Base-by-base conservation (phyloP, 2,888 invertebrate genomes). In the Strigamia maritima region DNA sequence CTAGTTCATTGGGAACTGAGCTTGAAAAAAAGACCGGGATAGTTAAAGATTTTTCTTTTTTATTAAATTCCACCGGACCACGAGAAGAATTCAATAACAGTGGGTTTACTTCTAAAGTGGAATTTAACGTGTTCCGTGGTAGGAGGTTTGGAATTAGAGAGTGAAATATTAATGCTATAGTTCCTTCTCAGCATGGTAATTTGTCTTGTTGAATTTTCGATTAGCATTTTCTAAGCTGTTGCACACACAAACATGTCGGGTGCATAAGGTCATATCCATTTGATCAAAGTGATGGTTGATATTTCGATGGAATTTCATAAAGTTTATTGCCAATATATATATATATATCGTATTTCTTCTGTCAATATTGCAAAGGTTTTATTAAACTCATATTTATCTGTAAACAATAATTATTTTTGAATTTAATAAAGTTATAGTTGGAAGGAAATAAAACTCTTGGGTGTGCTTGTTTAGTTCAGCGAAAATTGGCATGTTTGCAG, bases 171-270 rank as follows among this genome's bases (percentile, higher is more conserved):
- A 70, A 26, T 60, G 60, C 22, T 22, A 49, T 49, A 49, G n/a
- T 22, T 24, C 6, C 19, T 12, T 24, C 19, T 60, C 22, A 22
- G 19, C 10, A 8, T 6, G 19, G 22, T 60, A 60, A 60, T 60
- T 60, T 60, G 70, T 70, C 70, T 70, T 70, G 60, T 24, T 70
- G 28, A 70, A 12, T 70, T 70, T 70, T 70, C 28, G 26, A 26
- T 70, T 70, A n/a, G 70, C 28, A 70, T 70, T 70, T 24, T 70
- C 70, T 70, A 70, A 70, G 70, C 70, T 70, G 12, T 70, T 70
- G 28, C 70, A 14, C 28, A 60, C 24, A 19, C 22, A 60, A 60
- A 60, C 24, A 19, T 70, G 28, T n/a, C 54, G 2, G 19, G 54
- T 28, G n/a, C n/a, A n/a, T 12, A 28, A 26, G 60, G 60, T 60